Conservation (phyloP, 2,113 vertebrate genomes). For the Saimiri boliviensis region DNA sequence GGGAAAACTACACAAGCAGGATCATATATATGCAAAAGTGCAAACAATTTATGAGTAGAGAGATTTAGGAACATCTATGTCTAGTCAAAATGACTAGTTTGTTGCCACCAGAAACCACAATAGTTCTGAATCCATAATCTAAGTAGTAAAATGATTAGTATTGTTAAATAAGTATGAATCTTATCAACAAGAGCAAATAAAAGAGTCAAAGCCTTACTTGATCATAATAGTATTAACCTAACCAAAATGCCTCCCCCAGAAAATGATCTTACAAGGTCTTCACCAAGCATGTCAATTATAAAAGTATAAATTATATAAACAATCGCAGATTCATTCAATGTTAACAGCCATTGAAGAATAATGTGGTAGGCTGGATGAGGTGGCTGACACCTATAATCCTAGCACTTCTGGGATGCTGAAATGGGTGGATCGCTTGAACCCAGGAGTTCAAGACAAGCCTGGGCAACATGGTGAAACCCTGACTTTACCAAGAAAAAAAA, state of each 20-base stretch:
- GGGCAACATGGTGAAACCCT: neutral
- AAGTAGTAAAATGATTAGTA: neutral
- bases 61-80: neutral
- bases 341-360: neutral
- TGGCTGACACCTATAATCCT: neutral
- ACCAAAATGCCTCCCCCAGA: neutral
- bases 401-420: neutral
- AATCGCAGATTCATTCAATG: neutral
- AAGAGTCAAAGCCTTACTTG: neutral
- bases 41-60: neutral
- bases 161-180: neutral
- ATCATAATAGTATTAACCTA: neutral
- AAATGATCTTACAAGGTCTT: constrained; percentile 25
- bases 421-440: neutral
- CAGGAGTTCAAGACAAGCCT: neutral
- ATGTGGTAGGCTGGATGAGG: neutral
- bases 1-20: neutral
- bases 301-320: constrained; percentile 19
- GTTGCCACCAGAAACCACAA: neutral
- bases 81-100: neutral
- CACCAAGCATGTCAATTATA: neutral
- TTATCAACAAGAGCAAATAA: neutral
- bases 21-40: neutral
- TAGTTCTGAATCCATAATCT: neutral
- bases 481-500: neutral